These are phyloP conservation scores for Neodiprion pinetum DNA, from an alignment of 1,140 invertebrate species.

Conservation along the genomic window DNA sequence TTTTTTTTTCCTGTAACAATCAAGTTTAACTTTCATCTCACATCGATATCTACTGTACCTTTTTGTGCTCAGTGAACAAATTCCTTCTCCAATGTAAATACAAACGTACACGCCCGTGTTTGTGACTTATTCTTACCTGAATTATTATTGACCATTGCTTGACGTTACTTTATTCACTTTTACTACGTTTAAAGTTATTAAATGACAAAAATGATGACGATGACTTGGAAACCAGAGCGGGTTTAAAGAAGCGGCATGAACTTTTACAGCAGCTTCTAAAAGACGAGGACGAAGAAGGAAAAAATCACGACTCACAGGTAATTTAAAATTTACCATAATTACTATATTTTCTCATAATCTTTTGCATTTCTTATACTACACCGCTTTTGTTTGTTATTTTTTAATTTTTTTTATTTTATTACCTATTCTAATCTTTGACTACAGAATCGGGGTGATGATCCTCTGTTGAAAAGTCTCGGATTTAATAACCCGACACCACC, in stretches of 20 bases:
- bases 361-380: conserved; percentile 24
- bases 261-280: conserved; percentile 82
- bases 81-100: too few species aligned
- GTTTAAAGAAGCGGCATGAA: conserved; percentile 72
- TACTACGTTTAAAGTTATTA: conserved; percentile 70
- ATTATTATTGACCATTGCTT: conserved; percentile 13
- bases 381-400: conserved; percentile 29
- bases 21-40: too few species aligned
- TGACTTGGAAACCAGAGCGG: conserved; percentile 67
- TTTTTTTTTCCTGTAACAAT: conserved; percentile 12
- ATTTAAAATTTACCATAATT: conserved; percentile 24
- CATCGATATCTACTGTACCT: too few species aligned
- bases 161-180: not conserved
- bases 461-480: conserved; percentile 66
- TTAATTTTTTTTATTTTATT: not conserved
- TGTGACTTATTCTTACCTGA: not conserved
- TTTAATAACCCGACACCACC: conserved; percentile 64
- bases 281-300: conserved; percentile 62
- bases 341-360: conserved; percentile 18
- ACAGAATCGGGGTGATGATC: conserved; percentile 63
- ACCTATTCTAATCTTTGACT: conserved; percentile 10
- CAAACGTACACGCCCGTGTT: too few species aligned
- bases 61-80: too few species aligned
- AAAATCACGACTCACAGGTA: conserved; percentile 49
- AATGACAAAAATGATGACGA: conserved; percentile 87